Evolutionary conservation across 2,888 invertebrate genomes (phyloP), one percentile per base, ranked within the genome.

Genomic region (Habrosyne pyritoides): DNA sequence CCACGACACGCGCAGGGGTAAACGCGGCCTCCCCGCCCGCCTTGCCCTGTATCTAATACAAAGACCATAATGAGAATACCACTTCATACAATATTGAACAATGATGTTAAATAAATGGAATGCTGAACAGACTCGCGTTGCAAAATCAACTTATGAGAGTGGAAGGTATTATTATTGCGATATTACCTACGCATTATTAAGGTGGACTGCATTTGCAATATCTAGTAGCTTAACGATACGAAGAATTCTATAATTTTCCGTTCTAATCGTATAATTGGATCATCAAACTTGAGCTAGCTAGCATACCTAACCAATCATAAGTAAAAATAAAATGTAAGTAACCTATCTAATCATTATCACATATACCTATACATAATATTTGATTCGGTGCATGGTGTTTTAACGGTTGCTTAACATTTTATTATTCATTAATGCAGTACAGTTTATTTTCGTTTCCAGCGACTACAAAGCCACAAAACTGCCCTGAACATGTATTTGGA

Each of bases 1-100:
- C 92, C 93, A 93, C 93, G 90, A 60, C 88, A 87, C 89, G 86
- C 86, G 88, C 73, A 67, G 63, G 79, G 81, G 74, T 71, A 65
- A 73, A 73, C 59, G 69, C 51, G 52, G 61, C 63, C 66, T 63
- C 67, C 62, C 10, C 28, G 28, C 14, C 21, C 26, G 30, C 60
- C 70, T 67, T 68, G 7, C 75, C 77, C 77, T 69, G 69, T 57
- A 57, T 64, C 77, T 73, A 81, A 81, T 79, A 71, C 71, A 59
- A 57, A 61, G 57, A 64, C 79, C 67, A 71, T 81, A 79, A 85
- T 78, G 72, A 75, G 71, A 78, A 63, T 57, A 57, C 66, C 59
- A 54, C 61, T 63, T 56, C 53, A 66, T 61, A 66, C 59, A 64
- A 54, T 54, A 61, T 56, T 51, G 55, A 66, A 69, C 68, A 67